Evolutionary conservation across 2,113 vertebrate species (phyloP), one percentile per base, ranked within the genome.

Genomic region (Carettochelys insculpta): DNA sequence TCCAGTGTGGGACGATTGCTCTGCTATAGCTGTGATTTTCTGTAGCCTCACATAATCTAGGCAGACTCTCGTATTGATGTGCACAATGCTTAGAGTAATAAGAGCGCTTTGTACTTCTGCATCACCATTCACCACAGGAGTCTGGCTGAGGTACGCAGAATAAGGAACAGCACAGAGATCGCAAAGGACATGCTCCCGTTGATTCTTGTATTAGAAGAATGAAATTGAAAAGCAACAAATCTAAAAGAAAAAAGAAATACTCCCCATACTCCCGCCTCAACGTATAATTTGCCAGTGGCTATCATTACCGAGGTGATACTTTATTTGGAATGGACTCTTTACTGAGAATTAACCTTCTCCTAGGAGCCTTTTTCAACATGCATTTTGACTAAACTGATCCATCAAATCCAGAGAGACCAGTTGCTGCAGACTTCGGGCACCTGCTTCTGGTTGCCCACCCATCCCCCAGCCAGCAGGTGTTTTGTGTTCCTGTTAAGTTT

Each of bases 1-100:
- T 8, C 31, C 34, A 7, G 5, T n/a, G 4, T 13, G 12, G 41
- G 13, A 3, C 13, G 11, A 3, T 0, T 51, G 0, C 3, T 41
- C 12, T 47, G 38, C 20, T 53, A 58, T 27, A 1, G 1, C 76
- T 6, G 12, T 4, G 51, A 5, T 3, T 31, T 92, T 24, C 81
- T 52, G 50, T 29, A 16, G 38, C 45, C 12, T 41, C 3, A 0
- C 27, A 61, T 34, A 25, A 27, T 48, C 82, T 20, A 61, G 80
- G 50, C 77, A 81, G 41, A 50, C 83, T 73, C 22, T 71, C 52
- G 11, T 50, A 1, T 45, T 29, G 27, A 0, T 79, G 5, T 43
- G 83, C 45, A 82, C 12, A 22, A 56, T 41, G n/a, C 1, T n/a
- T 38, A 68, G 43, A 34, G 11, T 77, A 85, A 48, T 1, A 77